These are phyloP conservation scores for Scatophagus argus DNA, from an alignment of 2,113 vertebrate genomes.

Conservation along the genomic window DNA sequence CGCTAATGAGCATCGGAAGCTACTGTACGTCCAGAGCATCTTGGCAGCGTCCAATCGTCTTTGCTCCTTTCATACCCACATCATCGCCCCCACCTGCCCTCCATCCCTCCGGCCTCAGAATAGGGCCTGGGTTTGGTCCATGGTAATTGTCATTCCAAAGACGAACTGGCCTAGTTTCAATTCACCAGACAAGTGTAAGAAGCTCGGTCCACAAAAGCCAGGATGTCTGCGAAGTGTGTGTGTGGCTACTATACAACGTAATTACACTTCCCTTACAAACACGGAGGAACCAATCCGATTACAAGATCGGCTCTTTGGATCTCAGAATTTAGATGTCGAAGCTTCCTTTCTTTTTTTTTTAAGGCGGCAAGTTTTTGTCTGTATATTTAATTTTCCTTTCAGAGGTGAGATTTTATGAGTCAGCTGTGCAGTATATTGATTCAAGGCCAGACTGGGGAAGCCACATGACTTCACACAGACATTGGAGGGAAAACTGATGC, in stretches of 20 bases:
- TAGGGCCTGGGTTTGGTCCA: conserved; percentile 79
- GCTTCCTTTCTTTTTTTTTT: too few species aligned
- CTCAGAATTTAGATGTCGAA: neutral
- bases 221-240: conserved; percentile 66
- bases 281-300: conserved; percentile 68
- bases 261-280: conserved; percentile 60
- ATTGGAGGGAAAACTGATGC: conserved; percentile 2
- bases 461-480: neutral
- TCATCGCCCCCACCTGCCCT: conserved; percentile 58
- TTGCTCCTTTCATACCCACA: conserved; percentile 65
- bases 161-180: conserved; percentile 93
- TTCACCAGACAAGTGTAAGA: conserved; percentile 76
- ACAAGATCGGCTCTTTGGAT: conserved; percentile 47
- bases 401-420: neutral
- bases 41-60: conserved; percentile 70
- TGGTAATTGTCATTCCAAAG: conserved; percentile 94
- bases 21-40: conserved; percentile 76
- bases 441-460: neutral
- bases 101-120: conserved; percentile 76
- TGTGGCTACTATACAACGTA: conserved; percentile 56
- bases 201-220: conserved; percentile 62
- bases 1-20: conserved; percentile 84
- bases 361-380: too few species aligned
- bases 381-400: neutral
- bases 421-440: conserved; percentile 4